Base-by-base conservation (phyloP, 2,113 vertebrate genomes). In the Phyllopteryx taeniolatus region DNA sequence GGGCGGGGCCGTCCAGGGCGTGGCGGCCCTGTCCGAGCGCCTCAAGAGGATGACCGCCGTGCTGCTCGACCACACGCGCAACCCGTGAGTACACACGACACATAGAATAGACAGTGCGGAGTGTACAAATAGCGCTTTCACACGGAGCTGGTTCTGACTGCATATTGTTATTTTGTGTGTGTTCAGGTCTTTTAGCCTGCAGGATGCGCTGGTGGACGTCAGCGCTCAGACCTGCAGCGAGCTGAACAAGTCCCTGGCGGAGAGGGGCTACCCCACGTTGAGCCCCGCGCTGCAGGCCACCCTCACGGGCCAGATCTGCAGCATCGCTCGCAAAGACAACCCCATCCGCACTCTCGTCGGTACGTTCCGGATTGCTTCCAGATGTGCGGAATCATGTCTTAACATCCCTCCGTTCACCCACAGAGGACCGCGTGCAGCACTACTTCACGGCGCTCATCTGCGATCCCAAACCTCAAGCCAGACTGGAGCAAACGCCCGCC, bases 371-470 rank as follows among this genome's bases (percentile, higher is more conserved):
- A 35, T 33, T 27, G 2, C 15, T 68, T 39, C 33, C 35, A 22
- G 19, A 6, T 17, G 5, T 12, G 17, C 2, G 17, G 15, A 22
- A 15, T 8, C 27, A 11, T n/a, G 20, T 39, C 49, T 44, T 66
- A 31, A 22, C 42, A 9, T 69, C 8, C 14, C 17, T 84, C 5
- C 10, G 15, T 3, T 82, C 86, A 64, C 85, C 8, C 46, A 62
- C 77, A 99, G 97, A 97, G 90, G 96, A 95, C 83, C 93, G 96
- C 51, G 93, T 95, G 79, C 93, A 94, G 72, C 88, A 94, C 22
- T 97, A 96, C 86, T 86, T 97, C 87, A 91, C 71, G 86, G 89
- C 78, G 17, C 89, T 98, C 43, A 93, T 98, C 67, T 84, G 86
- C 74, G 88, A 93, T 73, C 90, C 94, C 0, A 90, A 78, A 73